phyloP scores from a whole-genome alignment of 2,113 vertebrate species.

The Eudorcas thomsonii region DNA sequence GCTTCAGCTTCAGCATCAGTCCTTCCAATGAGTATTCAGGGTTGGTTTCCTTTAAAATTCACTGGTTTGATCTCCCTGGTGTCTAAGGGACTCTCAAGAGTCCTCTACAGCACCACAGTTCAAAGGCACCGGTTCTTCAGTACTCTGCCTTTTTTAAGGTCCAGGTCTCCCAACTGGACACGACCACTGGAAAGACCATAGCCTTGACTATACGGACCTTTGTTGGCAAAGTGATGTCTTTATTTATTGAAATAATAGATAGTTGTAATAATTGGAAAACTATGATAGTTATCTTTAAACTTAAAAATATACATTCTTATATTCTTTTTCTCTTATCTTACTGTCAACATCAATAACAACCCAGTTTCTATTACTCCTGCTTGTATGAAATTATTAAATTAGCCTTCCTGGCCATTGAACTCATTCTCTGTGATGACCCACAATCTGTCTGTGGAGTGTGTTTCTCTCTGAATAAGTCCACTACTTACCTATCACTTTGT shows the following conservation, averaged over 20 bases:
- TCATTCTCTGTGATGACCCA: background rate
- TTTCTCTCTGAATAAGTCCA: background rate
- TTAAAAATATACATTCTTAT: background rate
- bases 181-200: background rate
- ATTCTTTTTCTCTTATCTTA: background rate
- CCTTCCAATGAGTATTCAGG: background rate
- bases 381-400: background rate
- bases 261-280: background rate
- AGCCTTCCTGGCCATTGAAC: background rate
- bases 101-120: background rate
- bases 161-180: background rate
- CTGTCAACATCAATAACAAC: background rate
- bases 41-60: background rate
- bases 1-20: background rate
- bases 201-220: background rate
- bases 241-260: background rate
- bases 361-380: background rate
- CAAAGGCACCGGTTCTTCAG: background rate
- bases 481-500: background rate
- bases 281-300: background rate
- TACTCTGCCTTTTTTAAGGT: background rate
- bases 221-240: background rate
- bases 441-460: background rate
- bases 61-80: background rate
- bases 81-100: background rate